Evolutionary conservation across 1,140 invertebrate species (phyloP).

Genomic region (Drosophila nasuta): DNA sequence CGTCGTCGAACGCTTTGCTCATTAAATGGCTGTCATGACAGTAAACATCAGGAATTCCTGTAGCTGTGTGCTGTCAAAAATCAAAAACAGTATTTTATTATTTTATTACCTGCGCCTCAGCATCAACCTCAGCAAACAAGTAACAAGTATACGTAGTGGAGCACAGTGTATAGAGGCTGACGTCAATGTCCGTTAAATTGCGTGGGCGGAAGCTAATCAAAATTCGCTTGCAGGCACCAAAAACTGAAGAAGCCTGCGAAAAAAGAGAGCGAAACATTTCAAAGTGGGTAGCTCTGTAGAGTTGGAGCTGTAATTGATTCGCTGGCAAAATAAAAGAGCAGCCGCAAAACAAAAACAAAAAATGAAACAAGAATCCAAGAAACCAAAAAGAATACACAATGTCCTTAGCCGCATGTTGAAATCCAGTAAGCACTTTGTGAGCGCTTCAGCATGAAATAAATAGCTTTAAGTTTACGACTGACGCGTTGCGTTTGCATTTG

Average conservation of each 20-base stretch:
- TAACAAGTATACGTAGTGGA: slow-evolving; percentile 4
- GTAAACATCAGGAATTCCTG: slow-evolving; percentile 19
- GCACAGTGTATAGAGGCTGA: slow-evolving; percentile 6
- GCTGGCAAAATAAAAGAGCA: slow-evolving; percentile 24
- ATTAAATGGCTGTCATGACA: slow-evolving; percentile 58
- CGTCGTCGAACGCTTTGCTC: neutral
- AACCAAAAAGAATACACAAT: slow-evolving; percentile 45
- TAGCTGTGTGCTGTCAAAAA: slow-evolving; percentile 31
- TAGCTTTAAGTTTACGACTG: slow-evolving; percentile 76
- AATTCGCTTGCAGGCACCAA: slow-evolving; percentile 68
- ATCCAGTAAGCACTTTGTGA: slow-evolving; percentile 18
- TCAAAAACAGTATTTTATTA: slow-evolving; percentile 69
- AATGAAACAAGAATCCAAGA: neutral
- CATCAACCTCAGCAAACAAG: neutral
- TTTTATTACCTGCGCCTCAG: slow-evolving; percentile 69
- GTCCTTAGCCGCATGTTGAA: slow-evolving; percentile 24
- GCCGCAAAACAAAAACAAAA: slow-evolving; percentile 3
- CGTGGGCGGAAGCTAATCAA: slow-evolving; percentile 76
- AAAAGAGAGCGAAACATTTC: neutral
- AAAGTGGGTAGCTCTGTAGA: slow-evolving; percentile 1
- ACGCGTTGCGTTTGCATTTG: slow-evolving; percentile 57
- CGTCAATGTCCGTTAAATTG: slow-evolving; percentile 35
- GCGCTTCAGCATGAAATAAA: slow-evolving; percentile 57
- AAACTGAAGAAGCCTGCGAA: slow-evolving; percentile 2
- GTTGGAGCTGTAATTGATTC: slow-evolving; percentile 69